Conservation (phyloP, 2,888 invertebrate genomes). For the Calliphora vomitoria region DNA sequence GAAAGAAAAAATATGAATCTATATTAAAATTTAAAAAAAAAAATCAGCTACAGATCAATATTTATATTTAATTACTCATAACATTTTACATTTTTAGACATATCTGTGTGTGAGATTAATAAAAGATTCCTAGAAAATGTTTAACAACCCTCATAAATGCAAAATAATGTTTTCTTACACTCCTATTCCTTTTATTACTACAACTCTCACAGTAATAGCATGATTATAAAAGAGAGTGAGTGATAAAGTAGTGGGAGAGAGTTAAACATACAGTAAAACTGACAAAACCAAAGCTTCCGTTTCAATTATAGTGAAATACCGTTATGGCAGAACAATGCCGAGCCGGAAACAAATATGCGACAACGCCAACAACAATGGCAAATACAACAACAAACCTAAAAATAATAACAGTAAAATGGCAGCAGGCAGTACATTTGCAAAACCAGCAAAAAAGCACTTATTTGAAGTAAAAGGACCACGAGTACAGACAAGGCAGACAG, state of each 20-base stretch:
- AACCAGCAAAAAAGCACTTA: not conserved
- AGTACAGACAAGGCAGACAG: constrained; percentile 36
- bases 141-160: constrained; percentile 33
- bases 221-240: constrained; percentile 7
- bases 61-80: constrained; percentile 35
- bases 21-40: not conserved
- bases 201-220: constrained; percentile 2
- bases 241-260: constrained; percentile 26
- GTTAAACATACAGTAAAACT: constrained; percentile 67
- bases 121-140: not conserved
- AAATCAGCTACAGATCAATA: not conserved
- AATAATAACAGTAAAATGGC: constrained; percentile 52
- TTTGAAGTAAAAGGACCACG: constrained; percentile 38
- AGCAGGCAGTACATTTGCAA: constrained; percentile 65
- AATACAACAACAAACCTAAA: constrained; percentile 42
- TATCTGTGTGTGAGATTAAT: constrained; percentile 10
- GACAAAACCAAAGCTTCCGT: constrained; percentile 81
- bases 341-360: constrained; percentile 77
- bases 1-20: not conserved
- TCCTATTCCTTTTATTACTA: not conserved
- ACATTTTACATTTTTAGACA: constrained; percentile 1
- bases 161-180: constrained; percentile 30
- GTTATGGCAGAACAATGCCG: constrained; percentile 76
- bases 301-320: constrained; percentile 81
- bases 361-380: constrained; percentile 64